Conservation (phyloP, 2,797 vertebrate genomes). For the Sciurus carolinensis region DNA sequence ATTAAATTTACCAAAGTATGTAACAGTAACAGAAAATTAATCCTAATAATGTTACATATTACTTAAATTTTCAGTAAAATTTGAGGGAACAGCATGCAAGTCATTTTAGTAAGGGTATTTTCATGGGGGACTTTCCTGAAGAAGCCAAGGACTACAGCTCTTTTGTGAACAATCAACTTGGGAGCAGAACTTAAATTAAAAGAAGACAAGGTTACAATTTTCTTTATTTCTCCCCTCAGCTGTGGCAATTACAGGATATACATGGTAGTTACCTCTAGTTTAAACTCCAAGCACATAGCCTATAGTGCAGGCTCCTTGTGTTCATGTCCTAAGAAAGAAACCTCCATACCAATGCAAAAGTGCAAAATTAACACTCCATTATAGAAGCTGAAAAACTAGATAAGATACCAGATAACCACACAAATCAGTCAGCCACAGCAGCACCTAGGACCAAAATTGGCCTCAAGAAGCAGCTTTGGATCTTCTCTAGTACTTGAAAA, state of each 20-base stretch:
- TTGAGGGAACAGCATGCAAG: background rate
- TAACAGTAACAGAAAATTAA: background rate
- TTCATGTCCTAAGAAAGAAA: constrained; percentile 13
- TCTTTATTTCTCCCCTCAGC: background rate
- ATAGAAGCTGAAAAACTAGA: background rate
- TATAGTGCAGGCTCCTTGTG: background rate
- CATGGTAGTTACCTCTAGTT: background rate
- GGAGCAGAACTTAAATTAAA: background rate
- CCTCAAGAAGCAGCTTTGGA: background rate
- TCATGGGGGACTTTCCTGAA: background rate
- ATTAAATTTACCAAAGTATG: constrained; percentile 6
- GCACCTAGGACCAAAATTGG: rapidly evolving
- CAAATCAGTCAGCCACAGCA: background rate
- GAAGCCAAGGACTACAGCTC: background rate
- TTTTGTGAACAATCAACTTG: background rate
- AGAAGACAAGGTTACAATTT: background rate
- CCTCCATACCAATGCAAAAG: background rate
- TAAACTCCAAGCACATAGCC: background rate
- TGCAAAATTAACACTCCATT: background rate
- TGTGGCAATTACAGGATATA: background rate
- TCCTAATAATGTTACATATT: background rate
- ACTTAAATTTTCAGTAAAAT: background rate
- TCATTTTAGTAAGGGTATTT: background rate
- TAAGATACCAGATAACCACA: background rate
- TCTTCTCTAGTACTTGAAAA: background rate